Evolutionary conservation across 2,888 invertebrate genomes (phyloP).

Genomic region (Andrena flavipes): DNA sequence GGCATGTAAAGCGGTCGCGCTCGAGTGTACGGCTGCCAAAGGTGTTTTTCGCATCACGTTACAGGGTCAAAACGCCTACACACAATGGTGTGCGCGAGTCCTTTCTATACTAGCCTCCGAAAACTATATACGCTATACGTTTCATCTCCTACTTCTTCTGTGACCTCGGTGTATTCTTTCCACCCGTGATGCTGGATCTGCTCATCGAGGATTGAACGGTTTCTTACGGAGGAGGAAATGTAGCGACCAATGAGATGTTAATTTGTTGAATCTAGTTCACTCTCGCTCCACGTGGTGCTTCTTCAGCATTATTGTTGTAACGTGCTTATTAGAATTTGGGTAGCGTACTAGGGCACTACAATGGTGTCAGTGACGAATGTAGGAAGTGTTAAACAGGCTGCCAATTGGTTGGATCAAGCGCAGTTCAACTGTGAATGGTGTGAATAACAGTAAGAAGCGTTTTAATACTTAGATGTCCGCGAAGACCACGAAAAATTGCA

Average conservation of each 20-base stretch:
- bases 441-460: too few species aligned
- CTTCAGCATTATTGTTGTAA: not conserved
- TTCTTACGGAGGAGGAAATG: not conserved
- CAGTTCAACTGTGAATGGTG: too few species aligned
- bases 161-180: too few species aligned
- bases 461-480: too few species aligned
- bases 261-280: not conserved
- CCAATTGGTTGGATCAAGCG: not conserved
- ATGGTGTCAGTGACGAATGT: not conserved
- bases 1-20: too few species aligned
- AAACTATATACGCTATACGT: too few species aligned
- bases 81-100: not conserved
- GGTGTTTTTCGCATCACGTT: too few species aligned
- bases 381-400: not conserved
- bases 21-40: too few species aligned
- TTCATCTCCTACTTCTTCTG: too few species aligned
- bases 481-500: too few species aligned
- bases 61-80: not conserved
- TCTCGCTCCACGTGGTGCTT: constrained; percentile 13
- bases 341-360: not conserved
- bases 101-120: too few species aligned
- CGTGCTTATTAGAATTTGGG: not conserved
- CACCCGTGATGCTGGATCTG: not conserved
- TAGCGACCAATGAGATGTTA: not conserved
- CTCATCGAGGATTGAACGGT: not conserved